Evolutionary conservation across 2,113 vertebrate species (phyloP), one percentile per base, ranked within the genome.

Genomic region (Etheostoma spectabile): DNA sequence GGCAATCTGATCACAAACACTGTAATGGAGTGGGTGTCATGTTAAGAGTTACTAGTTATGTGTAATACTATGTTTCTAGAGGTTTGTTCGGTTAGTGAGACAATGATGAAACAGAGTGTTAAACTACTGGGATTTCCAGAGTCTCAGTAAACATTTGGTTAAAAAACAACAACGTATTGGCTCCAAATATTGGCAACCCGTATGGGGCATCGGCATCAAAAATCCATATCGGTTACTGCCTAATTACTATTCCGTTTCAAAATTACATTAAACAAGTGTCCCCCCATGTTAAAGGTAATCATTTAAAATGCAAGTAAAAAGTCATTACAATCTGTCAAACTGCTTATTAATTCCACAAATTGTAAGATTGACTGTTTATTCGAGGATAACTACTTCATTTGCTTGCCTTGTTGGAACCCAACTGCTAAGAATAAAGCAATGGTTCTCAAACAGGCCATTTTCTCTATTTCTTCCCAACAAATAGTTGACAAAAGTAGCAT

Each of bases 401-500:
- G 49, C 45, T 67, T 81, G 6, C 35, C 42, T 46, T 5, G 22
- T 53, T 52, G 15, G 46, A 81, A 46, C 13, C 24, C 49, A 53
- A n/a, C 59, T 45, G 33, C 55, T 42, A 48, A 55, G 48, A 64
- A 79, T 52, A 51, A 68, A 69, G 35, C 42, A 27, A n/a, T 35
- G 33, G 19, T 48, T 65, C 57, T 77, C 42, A 15, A 62, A 24
- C 61, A 38, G 53, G 30, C 22, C 3, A n/a, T 48, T 79, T 45
- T 38, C 33, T 77, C 24, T 51, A 30, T 27, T 65, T 80, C 53
- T 22, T 35, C 57, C 5, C 6, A 82, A 62, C 48, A 77, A 78
- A 45, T 35, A 48, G 45, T 30, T 67, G 59, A 80, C 65, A 53
- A 80, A 80, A 86, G 74, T 63, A 71, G n/a, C 27, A 56, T 74